Base-by-base conservation (phyloP, 1,140 invertebrate species). In the Papilio polytes region DNA sequence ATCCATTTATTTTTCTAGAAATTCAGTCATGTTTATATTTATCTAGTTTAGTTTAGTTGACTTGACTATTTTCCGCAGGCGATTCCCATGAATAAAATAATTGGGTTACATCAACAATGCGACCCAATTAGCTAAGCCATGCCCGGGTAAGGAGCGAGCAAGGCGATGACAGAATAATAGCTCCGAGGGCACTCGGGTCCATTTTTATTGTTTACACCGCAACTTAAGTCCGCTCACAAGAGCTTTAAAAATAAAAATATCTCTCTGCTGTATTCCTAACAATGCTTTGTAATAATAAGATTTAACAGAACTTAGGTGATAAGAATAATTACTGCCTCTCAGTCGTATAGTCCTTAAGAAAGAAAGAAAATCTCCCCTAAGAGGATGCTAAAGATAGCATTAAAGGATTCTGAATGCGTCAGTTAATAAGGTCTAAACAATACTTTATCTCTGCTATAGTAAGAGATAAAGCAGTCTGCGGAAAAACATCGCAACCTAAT, bases 151-250 rank as follows among this genome's bases (percentile, higher is more conserved):
- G 74, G 41, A 76, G 31, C 31, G 36, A n/a, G n/a, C 41, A 36
- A 74, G 2, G 46, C 74, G 74, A 53, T 76, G 74, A 76, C 74
- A 76, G 74, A 76, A 76, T 76, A 76, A 76, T 76, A 76, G 74
- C 41, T 26, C 10, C 20, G 74, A 76, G 46, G 46, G 74, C 44
- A 26, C 74, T 48, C 22, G 46, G 46, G 74, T 76, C 41, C 46
- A 26, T 48, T 76, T 53, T 51, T 76, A 76, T 76, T 76, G 74
- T 76, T 76, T 76, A 76, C 74, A 48, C 46, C 44, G 46, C 20
- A 76, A 76, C 74, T 76, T 76, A 76, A 76, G 74, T 31, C n/a
- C 72, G 63, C 63, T 70, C 22, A 70, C 26, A 70, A 70, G 63
- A 70, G 26, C 12, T 70, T 31, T 15, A 70, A 63, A 63, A 36